Evolutionary conservation across 2,888 invertebrate species (phyloP).

Genomic region (Eristalinus sepulchralis): DNA sequence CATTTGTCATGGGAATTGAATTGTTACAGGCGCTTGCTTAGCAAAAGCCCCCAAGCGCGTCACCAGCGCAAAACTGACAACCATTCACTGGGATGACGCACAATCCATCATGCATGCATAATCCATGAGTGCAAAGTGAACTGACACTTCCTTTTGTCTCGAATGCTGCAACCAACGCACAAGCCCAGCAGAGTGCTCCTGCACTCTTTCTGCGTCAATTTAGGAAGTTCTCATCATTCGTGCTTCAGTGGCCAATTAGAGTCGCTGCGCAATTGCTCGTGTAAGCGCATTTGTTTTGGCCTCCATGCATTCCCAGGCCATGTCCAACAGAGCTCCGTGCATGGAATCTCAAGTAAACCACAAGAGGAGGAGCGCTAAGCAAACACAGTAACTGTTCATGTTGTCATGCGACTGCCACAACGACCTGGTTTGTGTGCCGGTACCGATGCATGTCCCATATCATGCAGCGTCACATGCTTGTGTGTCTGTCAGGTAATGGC

Average conservation of each 20-base stretch:
- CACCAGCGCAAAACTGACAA: no score
- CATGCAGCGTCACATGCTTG: conserved; percentile 1
- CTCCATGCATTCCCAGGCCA: conserved; percentile 21
- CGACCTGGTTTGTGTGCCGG: conserved; percentile 59
- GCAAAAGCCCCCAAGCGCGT: no score
- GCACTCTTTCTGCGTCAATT: conserved; percentile 5
- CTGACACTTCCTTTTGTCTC: neutral
- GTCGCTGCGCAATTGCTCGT: conserved; percentile 31
- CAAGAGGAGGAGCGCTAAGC: neutral
- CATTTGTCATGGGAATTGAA: no score
- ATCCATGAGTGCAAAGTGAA: neutral
- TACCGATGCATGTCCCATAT: conserved; percentile 23
- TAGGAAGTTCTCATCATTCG: conserved; percentile 53
- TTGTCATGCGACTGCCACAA: conserved; percentile 44
- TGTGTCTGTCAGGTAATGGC: conserved; percentile 31
- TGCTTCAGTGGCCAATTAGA: conserved; percentile 59
- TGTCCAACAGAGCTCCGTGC: neutral
- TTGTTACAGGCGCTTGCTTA: no score
- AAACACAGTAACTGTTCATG: conserved; percentile 35
- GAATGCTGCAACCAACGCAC: no score
- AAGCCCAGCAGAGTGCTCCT: neutral
- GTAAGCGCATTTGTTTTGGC: conserved; percentile 6
- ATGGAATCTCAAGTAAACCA: neutral
- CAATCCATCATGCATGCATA: conserved; percentile 6
- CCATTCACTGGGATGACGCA: neutral